Conservation (phyloP, 2,888 invertebrate species). For the Campopleginae sp. region DNA sequence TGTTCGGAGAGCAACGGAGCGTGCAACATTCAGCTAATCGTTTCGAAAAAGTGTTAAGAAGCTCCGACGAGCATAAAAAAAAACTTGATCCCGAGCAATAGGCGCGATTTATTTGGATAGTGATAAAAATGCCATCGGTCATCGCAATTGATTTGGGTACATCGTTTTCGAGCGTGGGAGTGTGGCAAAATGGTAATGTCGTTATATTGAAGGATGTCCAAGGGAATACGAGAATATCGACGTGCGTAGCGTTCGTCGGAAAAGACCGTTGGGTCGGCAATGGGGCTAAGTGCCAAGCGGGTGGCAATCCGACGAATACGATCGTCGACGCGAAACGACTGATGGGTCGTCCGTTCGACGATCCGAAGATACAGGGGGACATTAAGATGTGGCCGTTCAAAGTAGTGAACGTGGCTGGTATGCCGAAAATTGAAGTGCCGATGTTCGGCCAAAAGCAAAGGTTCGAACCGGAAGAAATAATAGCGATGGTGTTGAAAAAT, state of each 20-base stretch:
- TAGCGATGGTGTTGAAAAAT: slow-evolving; percentile 96
- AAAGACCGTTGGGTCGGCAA: slow-evolving; percentile 93
- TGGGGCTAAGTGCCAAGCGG: slow-evolving; percentile 93
- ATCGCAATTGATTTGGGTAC: slow-evolving; percentile 95
- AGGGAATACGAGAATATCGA: slow-evolving; percentile 94
- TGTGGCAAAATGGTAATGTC: slow-evolving; percentile 93
- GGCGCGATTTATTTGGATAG: slow-evolving; percentile 43
- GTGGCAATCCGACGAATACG: slow-evolving; percentile 95
- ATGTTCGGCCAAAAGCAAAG: slow-evolving; percentile 95
- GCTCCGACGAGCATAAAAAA: neutral
- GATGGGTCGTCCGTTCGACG: slow-evolving; percentile 91
- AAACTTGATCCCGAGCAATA: neutral
- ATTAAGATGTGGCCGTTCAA: slow-evolving; percentile 94
- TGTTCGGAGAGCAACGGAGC: slow-evolving; percentile 61
- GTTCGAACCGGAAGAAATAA: slow-evolving; percentile 96
- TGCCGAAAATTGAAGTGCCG: slow-evolving; percentile 92
- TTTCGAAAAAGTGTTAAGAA: slow-evolving; percentile 13
- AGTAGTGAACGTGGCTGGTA: slow-evolving; percentile 89
- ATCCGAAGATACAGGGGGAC: slow-evolving; percentile 90
- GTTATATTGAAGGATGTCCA: slow-evolving; percentile 95
- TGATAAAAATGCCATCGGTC: slow-evolving; percentile 85
- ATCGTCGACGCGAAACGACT: slow-evolving; percentile 88
- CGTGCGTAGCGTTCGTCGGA: slow-evolving; percentile 95
- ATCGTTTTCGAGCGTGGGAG: slow-evolving; percentile 94
- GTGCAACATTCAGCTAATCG: slow-evolving; percentile 9